Evolutionary conservation across 2,797 vertebrate species (phyloP).

Genomic region (Thalassophryne amazonica): DNA sequence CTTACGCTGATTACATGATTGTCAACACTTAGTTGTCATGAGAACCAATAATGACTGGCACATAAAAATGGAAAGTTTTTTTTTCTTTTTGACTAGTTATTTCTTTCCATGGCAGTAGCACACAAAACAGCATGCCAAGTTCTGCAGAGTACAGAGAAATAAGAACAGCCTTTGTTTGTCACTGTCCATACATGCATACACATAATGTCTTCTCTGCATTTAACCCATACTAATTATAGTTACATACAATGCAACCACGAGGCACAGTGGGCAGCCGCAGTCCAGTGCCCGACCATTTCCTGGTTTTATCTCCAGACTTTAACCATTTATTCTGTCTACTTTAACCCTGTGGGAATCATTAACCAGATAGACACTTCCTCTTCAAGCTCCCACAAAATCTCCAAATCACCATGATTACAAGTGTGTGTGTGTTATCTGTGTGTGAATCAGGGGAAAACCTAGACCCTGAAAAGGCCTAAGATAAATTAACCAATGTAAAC

Average conservation of each 20-base stretch:
- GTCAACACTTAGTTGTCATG: neutral
- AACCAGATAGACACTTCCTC: slow-evolving; percentile 58
- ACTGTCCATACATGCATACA: too few species aligned
- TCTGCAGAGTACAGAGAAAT: too few species aligned
- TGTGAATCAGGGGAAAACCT: slow-evolving; percentile 23
- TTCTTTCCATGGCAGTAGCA: too few species aligned
- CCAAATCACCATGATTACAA: slow-evolving; percentile 35
- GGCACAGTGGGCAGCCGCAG: too few species aligned
- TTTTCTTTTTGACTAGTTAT: too few species aligned
- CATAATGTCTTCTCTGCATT: slow-evolving; percentile 14
- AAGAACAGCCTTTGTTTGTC: too few species aligned
- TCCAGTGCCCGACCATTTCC: slow-evolving; percentile 54
- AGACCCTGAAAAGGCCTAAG: slow-evolving; percentile 38
- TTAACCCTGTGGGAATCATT: slow-evolving; percentile 60
- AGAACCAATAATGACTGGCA: neutral
- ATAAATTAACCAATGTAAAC: slow-evolving; percentile 56
- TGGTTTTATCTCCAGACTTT: slow-evolving; percentile 53
- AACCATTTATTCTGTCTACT: slow-evolving; percentile 49
- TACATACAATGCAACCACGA: too few species aligned
- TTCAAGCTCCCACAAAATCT: slow-evolving; percentile 37
- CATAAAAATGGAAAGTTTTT: neutral
- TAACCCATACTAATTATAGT: neutral
- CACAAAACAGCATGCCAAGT: too few species aligned
- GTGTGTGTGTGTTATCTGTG: slow-evolving; percentile 4
- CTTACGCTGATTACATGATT: neutral